Base-by-base conservation (phyloP, 2,888 invertebrate genomes). In the Dicyrtoma fusca region DNA sequence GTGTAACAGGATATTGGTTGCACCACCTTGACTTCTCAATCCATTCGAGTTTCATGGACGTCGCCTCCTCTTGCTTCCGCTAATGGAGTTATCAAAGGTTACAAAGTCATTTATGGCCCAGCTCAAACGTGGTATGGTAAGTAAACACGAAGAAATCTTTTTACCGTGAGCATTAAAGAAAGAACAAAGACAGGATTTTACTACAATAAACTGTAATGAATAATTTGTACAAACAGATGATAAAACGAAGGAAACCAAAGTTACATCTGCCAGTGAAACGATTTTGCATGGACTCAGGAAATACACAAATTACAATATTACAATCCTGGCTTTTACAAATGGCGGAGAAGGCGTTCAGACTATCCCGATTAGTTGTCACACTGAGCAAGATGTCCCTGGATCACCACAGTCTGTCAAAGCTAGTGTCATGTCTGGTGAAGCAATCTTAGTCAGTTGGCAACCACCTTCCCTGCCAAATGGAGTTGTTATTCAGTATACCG, bases 241-340 rank as follows among this genome's bases (percentile, higher is more conserved):
- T 83, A 94, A 92, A 82, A 91, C 91, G 19, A 94, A 94, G 81
- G 94, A 94, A 82, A 92, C 93, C 10, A 94, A 94, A 84, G 93
- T 93, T 81, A 94, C 94, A 5, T 90, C 93, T n/a, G 92, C 93
- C 77, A 93, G 92, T 81, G 94, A 95, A 84, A 94, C 94, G 0
- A 94, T 94, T 81, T 87, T 95, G n/a, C 94, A 94, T 82, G 94
- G 94, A 68, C 87, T 97, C 69, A 92, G 94, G 84, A 95, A 95
- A 84, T 96, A 91, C 85, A 97, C 96, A 1, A 97, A 97, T 85
- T 97, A 97, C 85, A 96, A 95, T 72, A 94, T 97, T 90, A 95
- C 96, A 87, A 95, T 97, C 44, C 85, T 96, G 81, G 95, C 97
- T 23, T 96, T 91, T 82, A 97, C 97, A 8, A 91, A 95, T 71